Evolutionary conservation across 2,797 vertebrate species (phyloP).

Genomic region (Momotus momota): DNA sequence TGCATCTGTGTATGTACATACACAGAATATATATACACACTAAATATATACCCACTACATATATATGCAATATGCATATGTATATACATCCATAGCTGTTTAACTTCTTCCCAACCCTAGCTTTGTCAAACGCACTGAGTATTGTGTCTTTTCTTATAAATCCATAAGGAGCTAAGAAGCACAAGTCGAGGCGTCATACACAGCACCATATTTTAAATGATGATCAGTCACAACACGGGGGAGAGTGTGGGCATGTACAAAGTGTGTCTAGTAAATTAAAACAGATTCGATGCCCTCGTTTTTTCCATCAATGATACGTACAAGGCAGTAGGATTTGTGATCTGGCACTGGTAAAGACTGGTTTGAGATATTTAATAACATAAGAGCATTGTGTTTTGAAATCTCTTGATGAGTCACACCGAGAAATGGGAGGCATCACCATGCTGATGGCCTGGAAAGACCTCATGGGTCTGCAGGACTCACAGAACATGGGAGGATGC

Average conservation of each 20-base stretch:
- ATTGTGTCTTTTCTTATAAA: not conserved
- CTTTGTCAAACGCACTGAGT: not conserved
- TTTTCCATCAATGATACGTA: not conserved
- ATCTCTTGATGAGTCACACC: not conserved
- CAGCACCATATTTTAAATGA: not conserved
- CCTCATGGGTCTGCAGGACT: not conserved
- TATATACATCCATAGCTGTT: not conserved
- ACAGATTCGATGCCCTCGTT: not conserved
- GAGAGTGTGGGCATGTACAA: not conserved
- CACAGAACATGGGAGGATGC: not conserved
- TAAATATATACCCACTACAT: too few species aligned
- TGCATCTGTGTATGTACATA: not conserved
- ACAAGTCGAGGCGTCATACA: not conserved
- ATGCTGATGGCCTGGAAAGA: not conserved
- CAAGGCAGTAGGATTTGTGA: not conserved
- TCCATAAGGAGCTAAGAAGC: not conserved
- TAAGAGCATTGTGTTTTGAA: not conserved
- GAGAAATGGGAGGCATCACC: not conserved
- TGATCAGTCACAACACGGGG: not conserved
- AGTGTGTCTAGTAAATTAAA: not conserved
- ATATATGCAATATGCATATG: not conserved
- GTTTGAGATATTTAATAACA: not conserved
- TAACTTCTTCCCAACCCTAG: not conserved
- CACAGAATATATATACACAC: not conserved
- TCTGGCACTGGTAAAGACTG: not conserved